Evolutionary conservation across 2,113 vertebrate genomes (phyloP).

Genomic region (Pyxicephalus adspersus): DNA sequence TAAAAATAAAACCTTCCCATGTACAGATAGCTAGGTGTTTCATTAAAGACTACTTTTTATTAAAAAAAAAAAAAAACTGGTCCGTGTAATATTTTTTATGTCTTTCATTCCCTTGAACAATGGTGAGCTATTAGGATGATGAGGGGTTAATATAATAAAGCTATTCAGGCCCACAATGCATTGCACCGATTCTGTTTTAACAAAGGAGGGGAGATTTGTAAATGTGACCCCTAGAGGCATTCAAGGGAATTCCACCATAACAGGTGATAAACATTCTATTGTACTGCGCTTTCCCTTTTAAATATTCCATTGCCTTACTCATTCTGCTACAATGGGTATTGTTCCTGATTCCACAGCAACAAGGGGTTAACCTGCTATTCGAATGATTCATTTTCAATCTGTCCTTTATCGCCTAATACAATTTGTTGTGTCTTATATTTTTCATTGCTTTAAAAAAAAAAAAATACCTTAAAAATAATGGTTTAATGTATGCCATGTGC

Average conservation of each 20-base stretch:
- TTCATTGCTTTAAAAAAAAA: no score
- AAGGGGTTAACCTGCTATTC: no score
- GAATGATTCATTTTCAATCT: no score
- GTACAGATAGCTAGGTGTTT: conserved; percentile 30
- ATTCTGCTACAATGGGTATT: no score
- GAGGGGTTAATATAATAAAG: neutral
- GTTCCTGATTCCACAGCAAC: no score
- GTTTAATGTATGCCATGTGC: no score
- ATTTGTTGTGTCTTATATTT: no score
- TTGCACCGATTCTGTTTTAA: neutral
- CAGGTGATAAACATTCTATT: conserved; percentile 23
- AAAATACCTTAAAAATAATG: no score
- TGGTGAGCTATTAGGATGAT: neutral
- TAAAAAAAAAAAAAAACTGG: conserved; percentile 1
- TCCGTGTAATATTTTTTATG: conserved; percentile 4
- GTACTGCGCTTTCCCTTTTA: no score
- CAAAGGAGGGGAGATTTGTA: conserved; percentile 6
- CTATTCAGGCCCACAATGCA: neutral
- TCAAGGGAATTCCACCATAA: neutral
- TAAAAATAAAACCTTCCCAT: neutral
- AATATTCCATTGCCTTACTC: no score
- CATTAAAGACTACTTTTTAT: conserved; percentile 44
- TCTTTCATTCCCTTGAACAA: neutral
- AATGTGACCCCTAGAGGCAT: neutral
- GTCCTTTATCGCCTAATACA: no score